A percentile compares a stretch with the other conserved stretches of the same genome.
Evolutionary conservation across 2,113 vertebrate species (phyloP).

Genomic region (Gnathonemus longibarbis): DNA sequence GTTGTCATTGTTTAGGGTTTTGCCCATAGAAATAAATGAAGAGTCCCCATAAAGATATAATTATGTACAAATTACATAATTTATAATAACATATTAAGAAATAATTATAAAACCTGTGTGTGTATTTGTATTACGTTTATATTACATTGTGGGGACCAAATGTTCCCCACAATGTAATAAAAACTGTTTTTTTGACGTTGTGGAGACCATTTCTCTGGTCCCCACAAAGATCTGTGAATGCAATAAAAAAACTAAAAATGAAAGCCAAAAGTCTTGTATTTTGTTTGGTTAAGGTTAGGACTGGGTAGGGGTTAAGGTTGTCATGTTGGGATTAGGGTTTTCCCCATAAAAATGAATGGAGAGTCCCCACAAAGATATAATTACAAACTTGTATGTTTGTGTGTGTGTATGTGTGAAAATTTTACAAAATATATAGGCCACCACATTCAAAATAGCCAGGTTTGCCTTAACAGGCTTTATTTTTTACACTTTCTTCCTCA

Average conservation of each 20-base stretch:
- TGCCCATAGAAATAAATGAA: too few relatives aligned
- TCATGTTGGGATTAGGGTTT: not conserved
- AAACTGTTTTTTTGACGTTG: not conserved
- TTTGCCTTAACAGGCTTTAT: slow-evolving; percentile 46
- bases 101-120: too few relatives aligned
- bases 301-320: not conserved
- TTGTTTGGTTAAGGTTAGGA: not conserved
- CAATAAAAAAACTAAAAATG: not conserved
- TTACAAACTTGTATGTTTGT: too few relatives aligned
- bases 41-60: too few relatives aligned
- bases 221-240: not conserved
- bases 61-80: too few relatives aligned
- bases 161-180: not conserved
- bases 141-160: not conserved
- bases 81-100: too few relatives aligned
- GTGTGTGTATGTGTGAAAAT: not conserved
- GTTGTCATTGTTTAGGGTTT: too few relatives aligned
- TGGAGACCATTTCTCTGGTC: too few relatives aligned
- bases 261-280: not conserved
- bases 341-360: too few relatives aligned
- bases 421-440: not conserved
- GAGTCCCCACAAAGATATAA: too few relatives aligned
- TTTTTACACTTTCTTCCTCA: slow-evolving; percentile 30
- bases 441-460: not conserved
- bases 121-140: not conserved